Base-by-base conservation (phyloP, 2,113 vertebrate genomes). In the Myotis lucifugus region DNA sequence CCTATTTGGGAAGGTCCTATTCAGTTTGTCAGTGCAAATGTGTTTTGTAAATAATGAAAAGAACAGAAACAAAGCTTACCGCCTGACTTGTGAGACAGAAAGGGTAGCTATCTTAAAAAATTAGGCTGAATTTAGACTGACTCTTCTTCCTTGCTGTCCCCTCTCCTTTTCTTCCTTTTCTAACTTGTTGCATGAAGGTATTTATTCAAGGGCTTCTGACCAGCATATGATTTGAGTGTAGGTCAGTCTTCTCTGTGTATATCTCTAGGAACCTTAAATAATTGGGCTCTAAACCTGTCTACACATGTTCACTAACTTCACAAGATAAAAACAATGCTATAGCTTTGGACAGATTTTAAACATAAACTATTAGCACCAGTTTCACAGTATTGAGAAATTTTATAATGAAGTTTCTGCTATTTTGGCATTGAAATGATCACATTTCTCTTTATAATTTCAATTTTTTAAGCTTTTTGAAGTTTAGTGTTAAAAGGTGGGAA, bases 141-240 rank as follows among this genome's bases (percentile, higher is more conserved):
- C 40, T 27, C 27, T 72, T 48, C 52, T 19, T 34, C 70, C n/a
- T 69, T 52, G n/a, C 29, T 34, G 90, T 66, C 29, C 72, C 54
- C 42, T 78, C 34, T 81, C 23, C 61, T 77, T 82, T 93, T 76
- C 56, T 61, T 72, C 54, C 46, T 84, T 93, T 93, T 78, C 86
- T 96, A 97, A 97, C 97, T 97, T 98, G 97, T 97, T 98, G 96
- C 95, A 93, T 94, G 50, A 73, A 85, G 34, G 17, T 85, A 37
- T 96, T 96, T 95, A 79, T 88, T 70, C 32, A 78, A 73, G 76
- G 76, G 93, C 76, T 73, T 93, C 85, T 78, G 54, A 82, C 42
- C 88, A 96, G 88, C 40, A 78, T 83, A 81, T 50, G 72, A 92
- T 95, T n/a, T 95, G 66, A 93, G 29, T 74, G 77, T 52, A 91